A percentile compares a stretch with the other conserved stretches of the same genome.
phyloP scores from a whole-genome alignment of 35 echinoderm and acorn worm species.

The Amphiura filiformis region DNA sequence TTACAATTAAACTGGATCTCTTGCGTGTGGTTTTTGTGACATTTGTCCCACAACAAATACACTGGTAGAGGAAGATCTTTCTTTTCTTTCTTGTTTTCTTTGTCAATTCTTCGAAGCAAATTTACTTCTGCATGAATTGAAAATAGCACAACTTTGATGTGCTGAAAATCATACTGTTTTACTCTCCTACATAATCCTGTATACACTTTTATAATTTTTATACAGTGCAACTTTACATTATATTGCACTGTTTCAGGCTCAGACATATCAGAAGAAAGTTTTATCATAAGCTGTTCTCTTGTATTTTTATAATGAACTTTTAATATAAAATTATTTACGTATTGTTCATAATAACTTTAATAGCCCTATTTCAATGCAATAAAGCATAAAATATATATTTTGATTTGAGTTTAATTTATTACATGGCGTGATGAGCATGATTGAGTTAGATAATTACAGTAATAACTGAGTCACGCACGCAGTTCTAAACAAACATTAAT shows the following conservation, averaged over 20 bases:
- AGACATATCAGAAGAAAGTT: too few relatives aligned
- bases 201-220: too few relatives aligned
- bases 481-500: background rate
- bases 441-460: background rate
- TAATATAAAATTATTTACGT: too few relatives aligned
- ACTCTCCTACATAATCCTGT: too few relatives aligned
- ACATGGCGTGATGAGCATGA: background rate
- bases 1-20: conserved; percentile 8
- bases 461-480: background rate
- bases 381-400: background rate
- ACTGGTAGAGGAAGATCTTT: background rate
- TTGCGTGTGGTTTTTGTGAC: background rate
- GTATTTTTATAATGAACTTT: too few relatives aligned
- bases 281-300: too few relatives aligned
- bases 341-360: too few relatives aligned
- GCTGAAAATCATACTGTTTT: too few relatives aligned
- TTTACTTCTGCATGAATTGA: too few relatives aligned
- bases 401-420: background rate
- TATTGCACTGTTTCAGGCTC: too few relatives aligned
- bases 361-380: background rate
- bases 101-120: background rate
- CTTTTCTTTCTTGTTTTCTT: background rate
- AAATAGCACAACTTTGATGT: too few relatives aligned
- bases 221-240: too few relatives aligned
- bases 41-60: background rate